These are phyloP conservation scores for Daubentonia madagascariensis DNA, from an alignment of 2,113 vertebrate species.

Conservation along the genomic window DNA sequence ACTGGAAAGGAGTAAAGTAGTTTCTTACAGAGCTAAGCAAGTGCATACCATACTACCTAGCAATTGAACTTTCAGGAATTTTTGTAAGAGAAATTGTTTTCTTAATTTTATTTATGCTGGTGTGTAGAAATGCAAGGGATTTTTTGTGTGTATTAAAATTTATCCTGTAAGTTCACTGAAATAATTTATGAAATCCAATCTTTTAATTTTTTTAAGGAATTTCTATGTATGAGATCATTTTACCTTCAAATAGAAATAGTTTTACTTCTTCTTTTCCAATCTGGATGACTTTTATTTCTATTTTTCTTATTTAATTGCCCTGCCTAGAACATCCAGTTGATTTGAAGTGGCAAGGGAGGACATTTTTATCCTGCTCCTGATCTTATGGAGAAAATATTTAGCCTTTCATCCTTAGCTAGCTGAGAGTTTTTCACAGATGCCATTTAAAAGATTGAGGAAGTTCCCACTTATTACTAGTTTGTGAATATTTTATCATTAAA, in stretches of 20 bases:
- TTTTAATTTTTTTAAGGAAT: neutral
- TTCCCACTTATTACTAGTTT: neutral
- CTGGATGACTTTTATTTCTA: neutral
- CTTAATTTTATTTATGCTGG: neutral
- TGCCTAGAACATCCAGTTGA: neutral
- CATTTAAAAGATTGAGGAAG: neutral
- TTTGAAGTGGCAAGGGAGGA: neutral
- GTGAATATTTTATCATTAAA: neutral
- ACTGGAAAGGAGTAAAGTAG: neutral
- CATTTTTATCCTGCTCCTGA: neutral
- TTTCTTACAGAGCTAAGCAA: neutral
- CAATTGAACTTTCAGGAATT: neutral
- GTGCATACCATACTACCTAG: neutral
- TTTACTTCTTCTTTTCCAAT: neutral
- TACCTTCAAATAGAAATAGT: neutral
- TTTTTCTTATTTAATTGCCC: neutral
- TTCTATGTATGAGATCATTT: neutral
- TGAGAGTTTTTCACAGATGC: neutral
- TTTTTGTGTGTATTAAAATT: neutral
- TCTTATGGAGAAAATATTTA: neutral
- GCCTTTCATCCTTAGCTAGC: neutral
- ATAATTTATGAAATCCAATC: neutral
- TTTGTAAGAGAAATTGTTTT: neutral
- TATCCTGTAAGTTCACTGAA: neutral
- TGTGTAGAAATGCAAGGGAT: neutral